Evolutionary conservation across 2,113 vertebrate species (phyloP).

Genomic region (Corydoras maculifer): DNA sequence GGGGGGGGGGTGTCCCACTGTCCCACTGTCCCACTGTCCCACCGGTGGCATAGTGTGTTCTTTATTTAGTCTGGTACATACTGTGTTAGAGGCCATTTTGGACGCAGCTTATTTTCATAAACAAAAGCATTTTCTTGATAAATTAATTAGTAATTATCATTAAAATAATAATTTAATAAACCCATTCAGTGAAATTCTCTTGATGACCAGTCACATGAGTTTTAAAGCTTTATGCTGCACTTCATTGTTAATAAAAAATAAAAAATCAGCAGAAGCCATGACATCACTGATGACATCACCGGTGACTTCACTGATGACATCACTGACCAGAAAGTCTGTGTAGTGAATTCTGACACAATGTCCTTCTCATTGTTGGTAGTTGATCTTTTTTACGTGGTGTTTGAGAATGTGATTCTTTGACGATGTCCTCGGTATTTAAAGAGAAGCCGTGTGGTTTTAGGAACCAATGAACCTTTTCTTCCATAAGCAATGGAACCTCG

Average conservation of each 20-base stretch:
- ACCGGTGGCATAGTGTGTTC: too few relatives aligned
- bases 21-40: too few relatives aligned
- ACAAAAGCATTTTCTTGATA: too few relatives aligned
- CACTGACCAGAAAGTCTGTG: too few relatives aligned
- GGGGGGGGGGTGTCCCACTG: too few relatives aligned
- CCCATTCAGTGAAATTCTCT: too few relatives aligned
- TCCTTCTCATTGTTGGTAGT: constrained; percentile 44
- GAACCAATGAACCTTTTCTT: constrained; percentile 50
- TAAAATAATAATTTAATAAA: too few relatives aligned
- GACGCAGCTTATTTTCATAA: too few relatives aligned
- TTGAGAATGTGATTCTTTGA: constrained; percentile 64
- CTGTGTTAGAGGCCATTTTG: too few relatives aligned
- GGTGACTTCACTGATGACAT: too few relatives aligned
- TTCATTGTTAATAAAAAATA: not conserved
- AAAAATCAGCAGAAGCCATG: constrained; percentile 26
- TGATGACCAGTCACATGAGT: not conserved
- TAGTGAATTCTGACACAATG: constrained; percentile 51
- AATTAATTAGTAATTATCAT: too few relatives aligned
- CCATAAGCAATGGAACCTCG: constrained; percentile 13
- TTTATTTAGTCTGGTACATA: too few relatives aligned
- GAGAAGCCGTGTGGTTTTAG: constrained; percentile 53
- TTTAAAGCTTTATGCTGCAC: not conserved
- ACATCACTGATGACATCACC: not conserved
- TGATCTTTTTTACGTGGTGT: constrained; percentile 42
- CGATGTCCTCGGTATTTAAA: constrained; percentile 52